Evolutionary conservation across 1,140 invertebrate genomes (phyloP), one percentile per base, ranked within the genome.

Genomic region (Drosophila virilis): DNA sequence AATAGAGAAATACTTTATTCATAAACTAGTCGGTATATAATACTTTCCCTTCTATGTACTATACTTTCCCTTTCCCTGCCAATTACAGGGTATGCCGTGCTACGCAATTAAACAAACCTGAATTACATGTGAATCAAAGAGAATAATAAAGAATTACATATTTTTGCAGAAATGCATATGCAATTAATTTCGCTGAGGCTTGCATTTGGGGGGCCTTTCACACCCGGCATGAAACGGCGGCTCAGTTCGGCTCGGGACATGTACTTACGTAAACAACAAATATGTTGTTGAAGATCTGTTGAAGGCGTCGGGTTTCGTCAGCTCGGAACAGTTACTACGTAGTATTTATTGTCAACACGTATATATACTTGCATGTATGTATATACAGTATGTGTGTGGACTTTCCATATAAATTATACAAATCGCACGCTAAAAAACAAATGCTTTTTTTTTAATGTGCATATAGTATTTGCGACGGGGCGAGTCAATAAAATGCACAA

Each of bases 181-280:
- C 6, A 28, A 28, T 6, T 42, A 12, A 37, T 58, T 66, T 22
- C 13, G 79, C 62, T 58, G 62, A 64, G 42, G 10, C 8, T 38
- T 33, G 68, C 77, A 52, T 35, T 77, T 78, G 46, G 13, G 15
- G 48, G 59, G 15, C 54, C 75, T 86, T 84, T 84, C 80, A 80
- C 80, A 73, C 73, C 73, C 38, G 50, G 9, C 62, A 85, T 85
- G 81, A 85, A 86, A 85, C 74, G 57, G 46, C 33, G 81, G 86
- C 80, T 85, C 74, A 50, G 46, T 17, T 69, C 38, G 43, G 35
- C 22, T 38, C 12, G 68, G 61, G 37, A 57, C 42, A 62, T 48
- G 59, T 17, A 50, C 48, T 83, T 78, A 74, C 48, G 35, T 73
- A 80, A 65, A 61, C 64, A 46, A 46, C 42, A 59, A 46, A 17